Evolutionary conservation across 2,888 invertebrate genomes (phyloP).

Genomic region (Zeuzera pyrina): DNA sequence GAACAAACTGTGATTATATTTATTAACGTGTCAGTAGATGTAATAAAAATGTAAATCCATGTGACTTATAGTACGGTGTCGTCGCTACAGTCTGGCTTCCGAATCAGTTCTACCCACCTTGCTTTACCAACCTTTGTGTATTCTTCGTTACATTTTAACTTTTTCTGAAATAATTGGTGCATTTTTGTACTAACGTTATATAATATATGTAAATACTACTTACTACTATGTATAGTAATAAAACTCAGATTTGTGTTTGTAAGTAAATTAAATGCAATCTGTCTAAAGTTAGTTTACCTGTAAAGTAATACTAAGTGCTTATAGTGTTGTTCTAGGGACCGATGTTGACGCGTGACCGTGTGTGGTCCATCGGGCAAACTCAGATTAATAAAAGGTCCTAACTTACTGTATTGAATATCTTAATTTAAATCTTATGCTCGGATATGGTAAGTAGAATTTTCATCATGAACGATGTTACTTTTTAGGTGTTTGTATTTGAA

Average conservation of each 20-base stretch:
- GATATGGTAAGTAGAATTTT: too few species aligned
- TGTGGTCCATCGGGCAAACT: constrained; percentile 59
- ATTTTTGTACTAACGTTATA: too few species aligned
- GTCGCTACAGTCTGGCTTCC: constrained; percentile 28
- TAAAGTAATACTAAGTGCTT: constrained; percentile 66
- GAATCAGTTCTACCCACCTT: constrained; percentile 25
- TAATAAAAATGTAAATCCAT: constrained; percentile 51
- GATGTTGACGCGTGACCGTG: constrained; percentile 61
- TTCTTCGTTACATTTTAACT: too few species aligned
- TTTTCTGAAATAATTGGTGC: too few species aligned
- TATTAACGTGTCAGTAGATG: constrained; percentile 21
- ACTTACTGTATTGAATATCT: constrained; percentile 22
- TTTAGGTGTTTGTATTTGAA: too few species aligned
- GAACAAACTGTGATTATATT: too few species aligned
- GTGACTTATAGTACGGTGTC: constrained; percentile 26
- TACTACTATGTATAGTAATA: too few species aligned
- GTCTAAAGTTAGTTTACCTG: constrained; percentile 58
- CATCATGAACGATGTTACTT: too few species aligned
- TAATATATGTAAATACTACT: too few species aligned
- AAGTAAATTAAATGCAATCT: too few species aligned
- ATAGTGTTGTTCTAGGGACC: constrained; percentile 65
- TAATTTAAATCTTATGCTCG: constrained; percentile 20
- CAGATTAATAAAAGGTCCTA: constrained; percentile 23
- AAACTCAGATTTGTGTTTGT: too few species aligned
- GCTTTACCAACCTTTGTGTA: constrained; percentile 1